phyloP scores from a whole-genome alignment of 2,797 vertebrate genomes.

The Aldrovandia affinis region DNA sequence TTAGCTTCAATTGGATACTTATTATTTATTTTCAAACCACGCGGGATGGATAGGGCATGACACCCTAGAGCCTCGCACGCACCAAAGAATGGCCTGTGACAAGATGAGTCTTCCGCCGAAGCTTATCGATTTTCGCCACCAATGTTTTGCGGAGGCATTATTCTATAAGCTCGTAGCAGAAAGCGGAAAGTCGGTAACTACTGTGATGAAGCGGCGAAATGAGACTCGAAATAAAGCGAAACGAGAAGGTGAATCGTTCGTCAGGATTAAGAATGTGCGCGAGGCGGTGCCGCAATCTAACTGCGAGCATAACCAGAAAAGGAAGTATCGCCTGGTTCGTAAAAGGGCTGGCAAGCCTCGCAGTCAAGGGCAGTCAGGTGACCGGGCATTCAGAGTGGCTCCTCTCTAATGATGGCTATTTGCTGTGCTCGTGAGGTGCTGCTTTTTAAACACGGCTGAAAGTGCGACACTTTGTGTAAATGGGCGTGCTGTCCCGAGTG shows the following conservation, averaged over 20 bases:
- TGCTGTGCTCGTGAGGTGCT: slow-evolving; percentile 67
- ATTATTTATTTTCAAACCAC: no score
- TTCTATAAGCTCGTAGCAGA: slow-evolving; percentile 63
- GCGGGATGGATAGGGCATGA: slow-evolving; percentile 69
- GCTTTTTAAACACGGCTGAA: slow-evolving; percentile 72
- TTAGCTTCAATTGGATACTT: no score
- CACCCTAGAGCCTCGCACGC: slow-evolving; percentile 70
- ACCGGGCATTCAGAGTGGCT: slow-evolving; percentile 45
- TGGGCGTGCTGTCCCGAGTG: slow-evolving; percentile 69
- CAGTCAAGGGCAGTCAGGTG: slow-evolving; percentile 25
- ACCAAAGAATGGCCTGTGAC: slow-evolving; percentile 81
- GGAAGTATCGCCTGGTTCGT: background rate
- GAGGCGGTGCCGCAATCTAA: background rate
- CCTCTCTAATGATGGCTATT: slow-evolving; percentile 77
- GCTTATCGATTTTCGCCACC: slow-evolving; percentile 79
- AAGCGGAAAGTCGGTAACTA: slow-evolving; percentile 68
- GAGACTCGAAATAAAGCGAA: no score
- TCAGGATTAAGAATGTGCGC: slow-evolving; percentile 20
- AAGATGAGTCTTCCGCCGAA: slow-evolving; percentile 77
- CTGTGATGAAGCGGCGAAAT: slow-evolving; percentile 73
- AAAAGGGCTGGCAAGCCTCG: slow-evolving; percentile 29
- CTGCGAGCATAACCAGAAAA: background rate
- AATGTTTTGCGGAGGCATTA: slow-evolving; percentile 76
- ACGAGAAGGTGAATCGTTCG: slow-evolving; percentile 50
- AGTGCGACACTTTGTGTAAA: slow-evolving; percentile 80